Conservation (phyloP, 2,797 vertebrate genomes). For the Propithecus deckenii region DNA sequence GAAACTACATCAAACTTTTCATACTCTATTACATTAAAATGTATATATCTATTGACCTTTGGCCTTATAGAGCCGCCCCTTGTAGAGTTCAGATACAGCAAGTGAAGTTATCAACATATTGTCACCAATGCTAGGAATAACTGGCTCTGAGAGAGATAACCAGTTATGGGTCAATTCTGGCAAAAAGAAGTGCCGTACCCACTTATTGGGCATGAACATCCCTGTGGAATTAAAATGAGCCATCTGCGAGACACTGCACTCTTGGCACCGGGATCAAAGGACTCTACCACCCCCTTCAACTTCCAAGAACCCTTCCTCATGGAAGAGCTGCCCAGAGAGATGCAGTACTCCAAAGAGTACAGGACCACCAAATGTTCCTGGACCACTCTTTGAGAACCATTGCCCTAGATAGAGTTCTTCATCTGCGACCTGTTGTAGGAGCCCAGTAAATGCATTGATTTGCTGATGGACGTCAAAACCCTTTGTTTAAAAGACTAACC, state of each 20-base stretch:
- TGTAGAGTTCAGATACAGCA: slow-evolving; percentile 88
- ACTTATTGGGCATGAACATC: neutral
- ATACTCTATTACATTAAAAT: neutral
- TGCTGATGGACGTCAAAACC: neutral
- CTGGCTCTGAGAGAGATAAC: slow-evolving; percentile 67
- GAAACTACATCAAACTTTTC: neutral
- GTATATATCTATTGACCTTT: neutral
- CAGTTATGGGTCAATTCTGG: neutral
- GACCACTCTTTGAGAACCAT: neutral
- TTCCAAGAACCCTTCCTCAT: slow-evolving; percentile 89
- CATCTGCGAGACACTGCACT: slow-evolving; percentile 89
- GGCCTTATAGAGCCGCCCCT: neutral
- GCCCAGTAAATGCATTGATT: neutral
- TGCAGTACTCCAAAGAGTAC: slow-evolving; percentile 82
- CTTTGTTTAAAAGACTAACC: neutral
- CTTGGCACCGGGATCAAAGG: slow-evolving; percentile 83
- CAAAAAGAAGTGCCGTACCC: neutral
- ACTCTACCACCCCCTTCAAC: slow-evolving; percentile 83
- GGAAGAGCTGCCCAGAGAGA: slow-evolving; percentile 93
- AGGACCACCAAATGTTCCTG: neutral
- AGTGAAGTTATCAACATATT: slow-evolving; percentile 91
- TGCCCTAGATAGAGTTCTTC: neutral
- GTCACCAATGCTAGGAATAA: slow-evolving; percentile 91
- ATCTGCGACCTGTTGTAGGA: neutral
- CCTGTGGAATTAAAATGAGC: slow-evolving; percentile 80